These are phyloP conservation scores for Rhipidura dahli DNA, from an alignment of 2,113 vertebrate genomes.

Conservation along the genomic window DNA sequence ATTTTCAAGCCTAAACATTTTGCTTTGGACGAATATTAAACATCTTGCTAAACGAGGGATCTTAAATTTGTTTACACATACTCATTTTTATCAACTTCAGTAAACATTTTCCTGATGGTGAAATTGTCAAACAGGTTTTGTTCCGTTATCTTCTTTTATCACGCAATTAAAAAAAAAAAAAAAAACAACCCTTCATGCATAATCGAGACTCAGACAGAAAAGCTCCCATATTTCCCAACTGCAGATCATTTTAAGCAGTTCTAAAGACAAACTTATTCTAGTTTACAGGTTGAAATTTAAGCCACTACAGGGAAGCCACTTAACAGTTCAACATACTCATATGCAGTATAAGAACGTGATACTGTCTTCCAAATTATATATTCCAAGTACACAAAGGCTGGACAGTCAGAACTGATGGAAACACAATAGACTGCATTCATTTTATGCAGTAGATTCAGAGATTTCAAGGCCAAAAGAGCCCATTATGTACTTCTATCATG, in stretches of 20 bases:
- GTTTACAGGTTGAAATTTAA: neutral
- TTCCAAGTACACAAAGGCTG: neutral
- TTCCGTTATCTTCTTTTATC: neutral
- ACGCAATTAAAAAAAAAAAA: neutral
- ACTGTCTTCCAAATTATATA: neutral
- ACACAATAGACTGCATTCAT: neutral
- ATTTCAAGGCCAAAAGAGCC: neutral
- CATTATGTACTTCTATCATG: neutral
- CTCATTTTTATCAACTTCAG: neutral
- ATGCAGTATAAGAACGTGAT: neutral
- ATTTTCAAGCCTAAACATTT: neutral
- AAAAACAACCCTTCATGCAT: rapidly evolving
- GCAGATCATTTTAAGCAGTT: neutral
- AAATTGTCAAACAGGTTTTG: neutral
- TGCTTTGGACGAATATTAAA: neutral
- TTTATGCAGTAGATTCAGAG: neutral
- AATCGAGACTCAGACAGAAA: neutral
- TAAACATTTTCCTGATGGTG: neutral
- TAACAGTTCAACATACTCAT: neutral
- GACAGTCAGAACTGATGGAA: neutral
- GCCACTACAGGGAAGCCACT: neutral
- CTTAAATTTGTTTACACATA: neutral
- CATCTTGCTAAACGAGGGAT: neutral
- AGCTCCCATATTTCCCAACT: neutral
- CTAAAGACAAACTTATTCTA: neutral